Base-by-base conservation (phyloP, 2,797 vertebrate genomes). In the Notoglanidium macrostoma region DNA sequence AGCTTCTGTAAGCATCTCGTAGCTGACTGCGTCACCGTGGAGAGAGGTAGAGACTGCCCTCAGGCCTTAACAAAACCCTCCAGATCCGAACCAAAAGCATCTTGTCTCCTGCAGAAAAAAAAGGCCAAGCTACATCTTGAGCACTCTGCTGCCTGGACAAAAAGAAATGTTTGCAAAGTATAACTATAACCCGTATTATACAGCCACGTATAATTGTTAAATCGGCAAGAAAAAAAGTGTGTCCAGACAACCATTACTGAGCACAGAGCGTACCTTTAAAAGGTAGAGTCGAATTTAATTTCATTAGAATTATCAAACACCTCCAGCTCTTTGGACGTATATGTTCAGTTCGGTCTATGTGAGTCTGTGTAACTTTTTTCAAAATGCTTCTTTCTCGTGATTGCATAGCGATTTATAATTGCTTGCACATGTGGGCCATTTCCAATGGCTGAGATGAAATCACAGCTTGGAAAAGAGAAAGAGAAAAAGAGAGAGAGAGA, bases 361-460 rank as follows among this genome's bases (percentile, higher is more conserved):
- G 86, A 74, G 76, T 54, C 70, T 85, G 85, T 87, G 49, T 46
- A 86, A 85, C 6, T 67, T 51, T 82, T 82, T 49, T 26, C 26
- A 0, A 83, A 88, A 91, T 76, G 59, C 68, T 86, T 76, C 83
- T 86, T 85, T 89, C 73, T 87, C 89, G 65, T 88, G 87, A 91
- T 89, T 89, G 90, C 89, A 89, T 90, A 83, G 89, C 88, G 73
- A 89, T 86, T 85, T 89, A 87, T 90, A 89, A 92, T 88, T 89
- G 91, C 89, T 90, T 90, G 86, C 91, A 92, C 89, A 92, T 92
- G 90, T 89, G 81, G 89, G 87, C 85, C 88, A 90, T 87, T 88
- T 90, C 84, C 89, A 88, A 91, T 80, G 83, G 85, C 83, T 81
- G 40, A 77, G 89, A 90, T 92, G 87, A 92, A 92, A 92, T 92